These are phyloP conservation scores for Halocynthia aurantium DNA, from an alignment of 23 tunicate genomes.

Conservation along the genomic window DNA sequence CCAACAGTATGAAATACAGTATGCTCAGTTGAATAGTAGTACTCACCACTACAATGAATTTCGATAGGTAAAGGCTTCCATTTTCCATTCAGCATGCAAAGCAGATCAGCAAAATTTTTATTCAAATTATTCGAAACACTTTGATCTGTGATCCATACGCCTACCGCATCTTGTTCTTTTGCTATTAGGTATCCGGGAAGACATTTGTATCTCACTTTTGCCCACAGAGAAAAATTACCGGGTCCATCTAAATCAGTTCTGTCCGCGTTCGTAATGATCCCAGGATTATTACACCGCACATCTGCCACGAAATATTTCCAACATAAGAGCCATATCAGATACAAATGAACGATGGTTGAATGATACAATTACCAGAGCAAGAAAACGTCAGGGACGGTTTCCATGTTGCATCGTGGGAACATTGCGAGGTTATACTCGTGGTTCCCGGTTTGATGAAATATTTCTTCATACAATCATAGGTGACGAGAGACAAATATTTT, in stretches of 20 bases:
- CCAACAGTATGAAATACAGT: neutral
- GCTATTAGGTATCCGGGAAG: slow-evolving; percentile 28
- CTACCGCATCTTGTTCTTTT: slow-evolving; percentile 45
- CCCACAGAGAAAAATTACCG: slow-evolving; percentile 17
- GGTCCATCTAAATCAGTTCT: slow-evolving; percentile 11
- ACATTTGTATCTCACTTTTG: slow-evolving; percentile 23
- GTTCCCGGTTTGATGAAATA: slow-evolving; percentile 49
- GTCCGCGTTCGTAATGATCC: slow-evolving; percentile 11
- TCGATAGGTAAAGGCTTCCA: slow-evolving; percentile 37
- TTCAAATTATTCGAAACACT: too few relatives aligned
- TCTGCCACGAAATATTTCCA: slow-evolving; percentile 10
- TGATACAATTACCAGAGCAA: slow-evolving; percentile 11
- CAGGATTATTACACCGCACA: slow-evolving; percentile 42
- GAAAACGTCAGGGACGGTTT: slow-evolving; percentile 21
- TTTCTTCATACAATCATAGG: slow-evolving; percentile 41
- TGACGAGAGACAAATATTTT: slow-evolving; percentile 21
- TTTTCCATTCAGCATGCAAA: slow-evolving; percentile 41
- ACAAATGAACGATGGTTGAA: neutral
- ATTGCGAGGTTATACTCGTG: slow-evolving; percentile 9
- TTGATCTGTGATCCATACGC: slow-evolving; percentile 30
- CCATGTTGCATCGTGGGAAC: slow-evolving; percentile 32
- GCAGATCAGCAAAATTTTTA: neutral
- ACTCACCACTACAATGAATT: slow-evolving; percentile 40
- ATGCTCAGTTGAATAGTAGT: neutral
- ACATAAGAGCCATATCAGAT: neutral